Conservation (phyloP, 2,797 vertebrate species). For the Rhinoraja longicauda region DNA sequence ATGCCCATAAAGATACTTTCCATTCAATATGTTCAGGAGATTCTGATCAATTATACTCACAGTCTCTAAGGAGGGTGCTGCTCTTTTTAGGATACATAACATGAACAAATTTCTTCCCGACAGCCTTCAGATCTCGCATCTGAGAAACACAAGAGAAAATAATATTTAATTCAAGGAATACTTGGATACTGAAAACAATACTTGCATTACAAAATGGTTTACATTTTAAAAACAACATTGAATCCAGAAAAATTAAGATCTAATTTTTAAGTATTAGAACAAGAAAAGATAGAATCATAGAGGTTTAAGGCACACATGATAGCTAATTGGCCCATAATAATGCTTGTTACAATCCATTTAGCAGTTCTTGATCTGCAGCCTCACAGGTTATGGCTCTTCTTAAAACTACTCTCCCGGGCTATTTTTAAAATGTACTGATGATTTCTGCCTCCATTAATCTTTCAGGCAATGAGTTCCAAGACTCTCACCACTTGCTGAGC, state of each 20-base stretch:
- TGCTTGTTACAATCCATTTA: no score
- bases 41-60: conserved; percentile 56
- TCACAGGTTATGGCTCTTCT: no score
- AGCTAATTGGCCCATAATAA: no score
- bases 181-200: neutral
- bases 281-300: neutral
- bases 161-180: neutral
- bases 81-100: conserved; percentile 92
- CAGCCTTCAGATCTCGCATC: conserved; percentile 86
- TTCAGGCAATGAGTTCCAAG: no score
- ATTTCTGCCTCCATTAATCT: no score
- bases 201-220: neutral
- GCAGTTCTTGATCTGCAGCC: no score
- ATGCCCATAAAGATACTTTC: neutral
- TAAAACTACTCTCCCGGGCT: no score
- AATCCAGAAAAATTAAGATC: neutral
- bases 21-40: neutral
- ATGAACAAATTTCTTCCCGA: conserved; percentile 92
- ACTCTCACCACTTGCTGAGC: no score
- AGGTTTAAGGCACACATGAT: no score
- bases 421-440: no score
- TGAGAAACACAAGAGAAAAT: conserved; percentile 50
- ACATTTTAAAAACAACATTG: neutral
- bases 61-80: conserved; percentile 82
- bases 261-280: neutral